A percentile compares a stretch with the other conserved stretches of the same genome.
phyloP scores from a whole-genome alignment of 2,113 vertebrate species.

The Onychorhynchus coronatus region DNA sequence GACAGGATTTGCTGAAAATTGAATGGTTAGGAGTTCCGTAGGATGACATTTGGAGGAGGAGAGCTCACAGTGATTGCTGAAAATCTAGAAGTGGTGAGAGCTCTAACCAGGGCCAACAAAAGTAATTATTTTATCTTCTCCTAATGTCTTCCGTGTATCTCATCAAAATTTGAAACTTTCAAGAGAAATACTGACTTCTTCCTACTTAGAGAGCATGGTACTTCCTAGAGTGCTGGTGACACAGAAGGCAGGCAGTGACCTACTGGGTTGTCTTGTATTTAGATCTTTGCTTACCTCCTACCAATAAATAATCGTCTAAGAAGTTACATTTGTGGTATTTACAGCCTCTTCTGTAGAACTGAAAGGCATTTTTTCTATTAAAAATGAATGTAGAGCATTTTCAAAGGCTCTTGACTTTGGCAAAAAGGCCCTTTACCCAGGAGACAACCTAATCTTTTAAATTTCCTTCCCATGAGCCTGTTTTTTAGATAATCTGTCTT shows the following conservation, averaged over 20 bases:
- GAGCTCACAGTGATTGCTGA: background rate
- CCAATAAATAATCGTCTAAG: background rate
- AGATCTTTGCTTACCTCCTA: background rate
- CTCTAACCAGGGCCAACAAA: background rate
- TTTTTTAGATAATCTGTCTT: slow-evolving; percentile 55
- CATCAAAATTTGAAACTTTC: background rate
- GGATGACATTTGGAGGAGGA: background rate
- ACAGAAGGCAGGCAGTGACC: background rate
- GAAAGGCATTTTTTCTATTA: background rate
- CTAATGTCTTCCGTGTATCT: background rate
- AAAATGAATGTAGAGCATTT: background rate
- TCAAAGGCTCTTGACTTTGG: slow-evolving; percentile 20
- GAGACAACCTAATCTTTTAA: slow-evolving; percentile 46
- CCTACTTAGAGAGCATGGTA: background rate
- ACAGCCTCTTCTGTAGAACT: background rate
- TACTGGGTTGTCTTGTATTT: background rate
- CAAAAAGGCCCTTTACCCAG: slow-evolving; percentile 16
- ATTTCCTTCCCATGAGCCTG: slow-evolving; percentile 8
- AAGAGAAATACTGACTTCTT: background rate
- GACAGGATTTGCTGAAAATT: background rate
- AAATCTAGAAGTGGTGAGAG: background rate
- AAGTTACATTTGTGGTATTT: background rate
- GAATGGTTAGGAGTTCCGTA: background rate
- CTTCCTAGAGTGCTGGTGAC: background rate
- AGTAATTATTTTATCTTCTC: background rate